Percentiles rank a stretch among this genome's conserved stretches.
Conservation (phyloP, 2,888 invertebrate species). For the Mermis nigrescens region DNA sequence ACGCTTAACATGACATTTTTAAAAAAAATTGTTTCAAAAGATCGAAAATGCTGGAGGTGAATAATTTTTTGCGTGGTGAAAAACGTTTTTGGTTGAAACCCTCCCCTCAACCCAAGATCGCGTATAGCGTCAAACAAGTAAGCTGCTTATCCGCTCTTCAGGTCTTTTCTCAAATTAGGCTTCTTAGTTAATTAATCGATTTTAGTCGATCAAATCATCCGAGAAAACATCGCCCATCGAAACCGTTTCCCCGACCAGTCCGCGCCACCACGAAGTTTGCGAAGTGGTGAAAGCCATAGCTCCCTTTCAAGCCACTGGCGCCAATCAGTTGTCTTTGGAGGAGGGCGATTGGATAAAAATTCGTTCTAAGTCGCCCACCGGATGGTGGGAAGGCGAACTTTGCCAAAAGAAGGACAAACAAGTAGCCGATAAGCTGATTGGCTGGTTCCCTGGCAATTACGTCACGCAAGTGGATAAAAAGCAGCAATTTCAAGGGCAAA, state of each 20-base stretch:
- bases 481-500: too few species aligned
- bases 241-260: not conserved
- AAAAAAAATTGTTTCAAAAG: too few species aligned
- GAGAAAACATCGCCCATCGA: not conserved
- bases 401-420: slow-evolving; percentile 39
- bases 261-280: not conserved
- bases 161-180: too few species aligned
- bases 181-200: too few species aligned
- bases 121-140: too few species aligned
- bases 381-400: slow-evolving; percentile 99
- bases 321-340: slow-evolving; percentile 70
- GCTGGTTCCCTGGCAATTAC: slow-evolving; percentile 98
- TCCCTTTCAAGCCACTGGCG: slow-evolving; percentile 66
- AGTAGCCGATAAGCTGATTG: slow-evolving; percentile 71
- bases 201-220: not conserved
- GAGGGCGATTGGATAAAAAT: slow-evolving; percentile 83
- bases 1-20: too few species aligned
- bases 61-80: too few species aligned
- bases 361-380: slow-evolving; percentile 83
- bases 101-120: too few species aligned
- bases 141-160: too few species aligned
- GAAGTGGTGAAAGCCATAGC: slow-evolving; percentile 88
- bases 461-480: slow-evolving; percentile 52
- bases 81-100: too few species aligned
- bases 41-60: too few species aligned